Conservation (phyloP, 2,797 vertebrate genomes). For the Sebastes paucispinis region DNA sequence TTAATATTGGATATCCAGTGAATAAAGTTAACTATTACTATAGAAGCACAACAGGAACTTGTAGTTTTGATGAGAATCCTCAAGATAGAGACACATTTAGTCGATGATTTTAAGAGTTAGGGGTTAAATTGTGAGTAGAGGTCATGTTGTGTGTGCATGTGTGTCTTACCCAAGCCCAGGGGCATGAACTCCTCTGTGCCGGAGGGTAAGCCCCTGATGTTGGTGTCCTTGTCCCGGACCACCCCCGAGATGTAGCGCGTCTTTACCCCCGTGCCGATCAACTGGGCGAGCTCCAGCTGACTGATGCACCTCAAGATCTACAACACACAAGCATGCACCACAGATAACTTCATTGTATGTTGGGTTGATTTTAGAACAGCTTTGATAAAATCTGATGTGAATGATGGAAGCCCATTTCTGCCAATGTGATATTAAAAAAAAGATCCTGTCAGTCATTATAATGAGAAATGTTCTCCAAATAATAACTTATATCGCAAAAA, state of each 20-base stretch:
- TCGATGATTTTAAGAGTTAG: neutral
- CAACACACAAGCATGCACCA: conserved; percentile 6
- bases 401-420: neutral
- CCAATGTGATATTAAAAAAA: neutral
- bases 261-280: conserved; percentile 96
- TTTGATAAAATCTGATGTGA: neutral
- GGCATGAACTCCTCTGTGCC: conserved; percentile 96
- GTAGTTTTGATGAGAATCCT: neutral
- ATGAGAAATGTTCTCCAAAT: neutral
- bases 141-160: neutral
- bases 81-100: neutral
- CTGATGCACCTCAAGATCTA: conserved; percentile 97
- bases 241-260: conserved; percentile 94
- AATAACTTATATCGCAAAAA: neutral
- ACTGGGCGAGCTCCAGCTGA: conserved; percentile 94
- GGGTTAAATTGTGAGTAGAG: neutral
- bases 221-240: conserved; percentile 88
- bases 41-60: neutral
- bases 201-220: conserved; percentile 85
- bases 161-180: conserved; percentile 88
- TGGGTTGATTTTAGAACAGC: neutral
- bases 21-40: neutral
- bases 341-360: neutral
- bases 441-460: neutral
- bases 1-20: no score